Base-by-base conservation (phyloP, 2,113 vertebrate species). In the Misgurnus anguillicaudatus region DNA sequence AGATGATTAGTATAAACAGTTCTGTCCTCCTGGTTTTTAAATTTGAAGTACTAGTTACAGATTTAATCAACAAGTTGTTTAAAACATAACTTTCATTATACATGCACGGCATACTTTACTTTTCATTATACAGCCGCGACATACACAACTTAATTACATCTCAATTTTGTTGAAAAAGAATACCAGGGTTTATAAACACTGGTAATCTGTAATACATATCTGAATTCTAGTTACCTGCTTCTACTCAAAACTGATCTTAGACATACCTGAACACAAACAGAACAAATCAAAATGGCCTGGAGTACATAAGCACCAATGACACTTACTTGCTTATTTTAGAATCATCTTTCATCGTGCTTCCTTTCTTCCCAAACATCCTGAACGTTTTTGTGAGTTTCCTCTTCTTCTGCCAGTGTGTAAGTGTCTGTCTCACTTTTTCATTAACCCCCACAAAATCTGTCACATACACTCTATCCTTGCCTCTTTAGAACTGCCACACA, bases 281-380 rank as follows among this genome's bases (percentile, higher is more conserved):
- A 55, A 70, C 21, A 62, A 42, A 58, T 31, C 69, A 38, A 79
- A 57, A 57, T 8, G 19, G 53, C 16, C 53, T 57, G 53, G 45
- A 39, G 31, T 21, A 72, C 24, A 48, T 72, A 64, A 65, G 24
- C 48, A 72, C 5, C 21, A 58, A 48, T 36, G 58, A 11, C n/a
- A 66, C 71, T 64, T 42, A 85, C 84, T 83, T 66, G 72, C 21
- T 72, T 62, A 19, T 47, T 65, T 66, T 83, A 39, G 65, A 13
- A 39, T 6, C 57, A 74, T 82, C 65, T 79, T 85, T 85, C 42
- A 36, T 0, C 2, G 6, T 69, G 31, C 17, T 9, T 2, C 74
- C 79, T 63, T 81, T 84, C 80, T 83, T 85, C 84, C 31, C 78
- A 41, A 83, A 83, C 84, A 85, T 85, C 78, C 75, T 85, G 78